Percentiles rank a stretch among this genome's conserved stretches.
Evolutionary conservation across 2,888 invertebrate genomes (phyloP).

Genomic region (Ophion obscuratus): DNA sequence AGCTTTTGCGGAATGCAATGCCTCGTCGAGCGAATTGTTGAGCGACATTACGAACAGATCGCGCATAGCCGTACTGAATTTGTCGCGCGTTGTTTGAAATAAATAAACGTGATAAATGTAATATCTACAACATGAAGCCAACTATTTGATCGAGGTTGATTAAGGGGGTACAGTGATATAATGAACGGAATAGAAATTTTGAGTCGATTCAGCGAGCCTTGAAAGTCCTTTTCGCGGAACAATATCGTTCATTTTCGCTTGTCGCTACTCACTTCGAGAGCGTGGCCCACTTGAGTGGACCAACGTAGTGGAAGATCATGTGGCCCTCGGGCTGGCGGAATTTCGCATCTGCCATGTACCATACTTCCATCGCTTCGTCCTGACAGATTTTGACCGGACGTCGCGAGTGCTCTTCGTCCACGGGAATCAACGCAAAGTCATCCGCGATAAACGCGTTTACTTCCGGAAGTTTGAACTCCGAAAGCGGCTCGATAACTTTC

Average conservation of each 20-base stretch:
- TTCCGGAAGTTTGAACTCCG: slow-evolving; percentile 87
- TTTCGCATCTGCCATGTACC: slow-evolving; percentile 93
- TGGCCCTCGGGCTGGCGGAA: slow-evolving; percentile 91
- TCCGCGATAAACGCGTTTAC: slow-evolving; percentile 89
- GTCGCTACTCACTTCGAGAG: slow-evolving; percentile 87
- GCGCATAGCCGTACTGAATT: slow-evolving; percentile 85
- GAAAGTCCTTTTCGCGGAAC: background rate
- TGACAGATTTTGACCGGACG: slow-evolving; percentile 86
- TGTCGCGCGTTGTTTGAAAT: slow-evolving; percentile 47
- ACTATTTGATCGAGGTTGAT: no score
- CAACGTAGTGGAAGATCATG: slow-evolving; percentile 90
- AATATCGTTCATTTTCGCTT: no score
- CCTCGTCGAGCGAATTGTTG: slow-evolving; percentile 86
- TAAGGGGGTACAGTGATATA: no score
- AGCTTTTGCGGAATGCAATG: slow-evolving; percentile 79
- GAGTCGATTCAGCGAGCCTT: no score
- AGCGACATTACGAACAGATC: slow-evolving; percentile 87
- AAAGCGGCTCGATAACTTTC: slow-evolving; percentile 85
- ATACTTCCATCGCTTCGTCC: slow-evolving; percentile 87
- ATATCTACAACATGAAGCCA: no score
- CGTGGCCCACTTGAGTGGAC: slow-evolving; percentile 87
- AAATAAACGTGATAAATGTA: no score
- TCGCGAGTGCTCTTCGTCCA: slow-evolving; percentile 63
- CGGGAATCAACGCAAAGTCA: slow-evolving; percentile 87
- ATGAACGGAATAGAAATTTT: no score